A percentile compares a stretch with the other conserved stretches of the same genome.
Conservation (phyloP, 2,113 vertebrate genomes). For the Pseudonaja textilis region DNA sequence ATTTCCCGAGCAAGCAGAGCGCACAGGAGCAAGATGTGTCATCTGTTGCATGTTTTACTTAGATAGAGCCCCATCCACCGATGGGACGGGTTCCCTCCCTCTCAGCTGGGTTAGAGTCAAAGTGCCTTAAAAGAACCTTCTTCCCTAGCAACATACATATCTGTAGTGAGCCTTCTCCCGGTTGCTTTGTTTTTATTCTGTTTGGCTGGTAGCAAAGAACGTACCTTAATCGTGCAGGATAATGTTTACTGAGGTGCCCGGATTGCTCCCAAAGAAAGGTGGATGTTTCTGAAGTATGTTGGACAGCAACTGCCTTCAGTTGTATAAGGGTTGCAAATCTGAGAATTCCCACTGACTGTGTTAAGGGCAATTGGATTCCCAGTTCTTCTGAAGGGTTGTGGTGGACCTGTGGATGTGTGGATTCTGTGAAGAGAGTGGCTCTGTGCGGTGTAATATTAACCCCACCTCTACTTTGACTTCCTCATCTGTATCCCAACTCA, state of each 20-base stretch:
- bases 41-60: neutral
- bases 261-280: neutral
- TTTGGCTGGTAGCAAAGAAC: neutral
- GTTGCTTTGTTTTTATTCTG: neutral
- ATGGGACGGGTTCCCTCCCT: neutral
- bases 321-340: neutral
- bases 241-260: neutral
- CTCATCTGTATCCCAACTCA: neutral
- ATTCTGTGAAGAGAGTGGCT: neutral
- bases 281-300: neutral
- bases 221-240: neutral
- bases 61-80: neutral
- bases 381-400: neutral
- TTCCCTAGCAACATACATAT: neutral
- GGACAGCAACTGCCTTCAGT: neutral
- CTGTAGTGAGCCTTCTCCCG: neutral
- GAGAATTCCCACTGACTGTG: neutral
- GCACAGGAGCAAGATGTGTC: neutral
- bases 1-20: neutral
- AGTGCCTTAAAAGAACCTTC: neutral
- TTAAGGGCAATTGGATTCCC: neutral
- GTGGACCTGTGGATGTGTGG: neutral
- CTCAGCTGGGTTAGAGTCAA: neutral
- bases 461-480: neutral
- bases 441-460: neutral